phyloP scores from a whole-genome alignment of 2,888 invertebrate species.

The Cenopis cana region DNA sequence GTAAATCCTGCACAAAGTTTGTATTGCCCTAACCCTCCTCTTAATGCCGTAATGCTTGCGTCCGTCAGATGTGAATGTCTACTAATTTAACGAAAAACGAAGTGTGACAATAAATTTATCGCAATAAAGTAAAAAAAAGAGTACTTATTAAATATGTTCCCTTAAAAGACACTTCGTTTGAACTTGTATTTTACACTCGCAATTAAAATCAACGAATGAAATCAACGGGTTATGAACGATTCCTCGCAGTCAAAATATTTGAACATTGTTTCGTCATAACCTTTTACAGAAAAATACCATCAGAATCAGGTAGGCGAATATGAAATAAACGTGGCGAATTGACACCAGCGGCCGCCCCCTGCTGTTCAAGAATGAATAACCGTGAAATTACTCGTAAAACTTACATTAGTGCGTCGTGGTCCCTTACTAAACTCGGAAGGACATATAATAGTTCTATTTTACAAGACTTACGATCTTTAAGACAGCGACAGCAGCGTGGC shows the following conservation, averaged over 20 bases:
- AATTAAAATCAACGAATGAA: no score
- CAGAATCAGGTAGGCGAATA: slow-evolving; percentile 38
- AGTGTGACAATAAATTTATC: background rate
- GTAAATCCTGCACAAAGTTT: no score
- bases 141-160: background rate
- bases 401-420: slow-evolving; percentile 36
- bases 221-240: no score
- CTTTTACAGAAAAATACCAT: slow-evolving; percentile 15
- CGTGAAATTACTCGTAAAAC: slow-evolving; percentile 45
- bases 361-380: slow-evolving; percentile 43
- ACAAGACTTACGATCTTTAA: slow-evolving; percentile 5
- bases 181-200: background rate
- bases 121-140: background rate
- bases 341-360: slow-evolving; percentile 36
- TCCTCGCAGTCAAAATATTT: background rate
- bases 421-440: background rate
- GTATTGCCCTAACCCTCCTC: no score
- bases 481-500: background rate
- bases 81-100: background rate
- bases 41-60: no score
- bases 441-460: background rate
- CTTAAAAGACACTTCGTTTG: background rate
- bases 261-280: slow-evolving; percentile 10
- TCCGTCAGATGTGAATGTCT: no score
- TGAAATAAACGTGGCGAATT: slow-evolving; percentile 39